Conservation (phyloP, 2,797 vertebrate species). For the Balearica regulorum region DNA sequence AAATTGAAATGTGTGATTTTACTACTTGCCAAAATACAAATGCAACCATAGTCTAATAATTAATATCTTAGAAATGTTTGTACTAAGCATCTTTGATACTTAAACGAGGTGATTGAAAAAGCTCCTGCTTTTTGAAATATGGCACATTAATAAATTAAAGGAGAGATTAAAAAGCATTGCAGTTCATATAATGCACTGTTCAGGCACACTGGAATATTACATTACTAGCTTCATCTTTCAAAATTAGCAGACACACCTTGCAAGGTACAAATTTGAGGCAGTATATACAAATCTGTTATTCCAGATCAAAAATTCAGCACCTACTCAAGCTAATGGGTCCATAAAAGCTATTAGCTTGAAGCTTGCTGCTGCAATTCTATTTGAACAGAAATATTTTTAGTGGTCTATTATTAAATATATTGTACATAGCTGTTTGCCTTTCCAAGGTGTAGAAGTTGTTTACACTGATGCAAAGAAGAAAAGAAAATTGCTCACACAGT, state of each 20-base stretch:
- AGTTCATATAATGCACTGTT: not conserved
- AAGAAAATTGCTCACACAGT: not conserved
- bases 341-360: not conserved
- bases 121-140: not conserved
- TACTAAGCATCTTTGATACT: not conserved
- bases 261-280: not conserved
- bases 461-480: not conserved
- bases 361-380: not conserved
- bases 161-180: not conserved
- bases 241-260: not conserved
- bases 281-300: not conserved
- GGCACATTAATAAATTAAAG: not conserved
- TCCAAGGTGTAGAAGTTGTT: not conserved
- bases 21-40: slow-evolving; percentile 29
- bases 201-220: not conserved
- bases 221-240: not conserved
- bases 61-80: slow-evolving; percentile 1
- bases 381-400: not conserved
- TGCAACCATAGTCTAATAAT: not conserved
- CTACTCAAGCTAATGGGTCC: not conserved
- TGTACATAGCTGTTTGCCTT: not conserved
- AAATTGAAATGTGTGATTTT: not conserved
- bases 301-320: not conserved
- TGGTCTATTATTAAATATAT: not conserved
- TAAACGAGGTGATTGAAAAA: slow-evolving; percentile 22